These are phyloP conservation scores for Saimiri boliviensis DNA, from an alignment of 2,113 vertebrate species.

Conservation along the genomic window DNA sequence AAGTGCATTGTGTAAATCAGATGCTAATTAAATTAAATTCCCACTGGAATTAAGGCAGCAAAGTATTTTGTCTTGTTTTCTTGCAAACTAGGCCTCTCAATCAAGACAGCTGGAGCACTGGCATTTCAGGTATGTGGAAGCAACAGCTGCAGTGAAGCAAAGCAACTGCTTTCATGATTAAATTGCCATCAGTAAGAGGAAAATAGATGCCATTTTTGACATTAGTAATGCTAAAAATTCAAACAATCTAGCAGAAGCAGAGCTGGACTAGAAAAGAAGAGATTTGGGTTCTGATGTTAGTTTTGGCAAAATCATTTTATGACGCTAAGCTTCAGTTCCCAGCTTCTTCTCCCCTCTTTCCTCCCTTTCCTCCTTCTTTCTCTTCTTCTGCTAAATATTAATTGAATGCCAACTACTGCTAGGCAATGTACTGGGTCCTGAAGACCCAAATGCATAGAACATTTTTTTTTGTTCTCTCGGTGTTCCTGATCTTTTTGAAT, in stretches of 20 bases:
- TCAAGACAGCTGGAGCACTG: slow-evolving; percentile 36
- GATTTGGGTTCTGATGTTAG: neutral
- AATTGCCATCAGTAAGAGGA: neutral
- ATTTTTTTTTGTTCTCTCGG: neutral
- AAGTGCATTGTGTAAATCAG: slow-evolving; percentile 79
- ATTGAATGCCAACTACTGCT: neutral
- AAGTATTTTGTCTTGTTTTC: slow-evolving; percentile 73
- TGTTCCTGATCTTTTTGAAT: neutral
- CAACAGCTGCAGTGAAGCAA: neutral
- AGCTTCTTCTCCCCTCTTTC: neutral
- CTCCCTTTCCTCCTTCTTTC: neutral
- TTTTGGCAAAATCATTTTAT: neutral
- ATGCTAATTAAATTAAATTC: slow-evolving; percentile 83
- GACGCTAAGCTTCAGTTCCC: neutral
- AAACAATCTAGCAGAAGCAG: neutral
- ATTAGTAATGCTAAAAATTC: neutral
- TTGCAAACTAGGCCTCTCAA: neutral
- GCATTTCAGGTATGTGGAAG: slow-evolving; percentile 29
- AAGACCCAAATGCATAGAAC: neutral
- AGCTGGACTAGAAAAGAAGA: neutral
- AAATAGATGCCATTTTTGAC: neutral
- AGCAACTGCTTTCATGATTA: neutral
- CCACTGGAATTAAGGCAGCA: slow-evolving; percentile 73
- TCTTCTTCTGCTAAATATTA: neutral
- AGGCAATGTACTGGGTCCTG: neutral